Conservation (phyloP, 2,113 vertebrate species). For the Piprites chloris region DNA sequence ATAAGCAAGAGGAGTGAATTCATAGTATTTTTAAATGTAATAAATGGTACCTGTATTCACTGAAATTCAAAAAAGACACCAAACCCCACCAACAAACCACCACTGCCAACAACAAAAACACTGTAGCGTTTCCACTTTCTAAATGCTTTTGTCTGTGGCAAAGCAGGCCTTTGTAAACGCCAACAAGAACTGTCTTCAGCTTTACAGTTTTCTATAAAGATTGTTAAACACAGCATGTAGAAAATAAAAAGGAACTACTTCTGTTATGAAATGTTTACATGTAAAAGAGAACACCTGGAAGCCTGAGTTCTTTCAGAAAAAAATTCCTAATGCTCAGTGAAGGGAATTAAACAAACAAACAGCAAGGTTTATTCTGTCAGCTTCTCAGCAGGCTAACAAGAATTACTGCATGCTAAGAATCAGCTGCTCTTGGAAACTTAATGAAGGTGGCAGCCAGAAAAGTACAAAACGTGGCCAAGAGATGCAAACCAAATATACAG, state of each 20-base stretch:
- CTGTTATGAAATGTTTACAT: neutral
- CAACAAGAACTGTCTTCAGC: neutral
- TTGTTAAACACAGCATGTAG: neutral
- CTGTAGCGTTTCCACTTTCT: neutral
- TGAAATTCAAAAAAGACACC: neutral
- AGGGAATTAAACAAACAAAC: constrained; percentile 52
- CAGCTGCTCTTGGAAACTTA: constrained; percentile 39
- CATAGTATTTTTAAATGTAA: neutral
- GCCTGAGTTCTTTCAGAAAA: neutral
- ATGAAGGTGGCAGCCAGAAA: constrained; percentile 11
- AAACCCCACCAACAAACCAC: neutral
- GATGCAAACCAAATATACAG: neutral
- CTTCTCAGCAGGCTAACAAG: constrained; percentile 45
- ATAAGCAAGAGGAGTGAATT: neutral
- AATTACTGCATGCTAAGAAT: constrained; percentile 45
- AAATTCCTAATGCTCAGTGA: constrained; percentile 40
- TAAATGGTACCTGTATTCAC: neutral
- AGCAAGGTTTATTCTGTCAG: constrained; percentile 48
- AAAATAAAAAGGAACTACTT: neutral
- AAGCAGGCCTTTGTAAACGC: neutral
- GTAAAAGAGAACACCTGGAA: constrained; percentile 33
- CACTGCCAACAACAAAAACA: neutral
- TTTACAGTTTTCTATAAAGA: neutral
- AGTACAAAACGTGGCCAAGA: neutral
- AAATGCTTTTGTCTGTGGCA: neutral